These are phyloP conservation scores for Anthonomus grandis DNA, from an alignment of 1,140 invertebrate species.

Conservation along the genomic window DNA sequence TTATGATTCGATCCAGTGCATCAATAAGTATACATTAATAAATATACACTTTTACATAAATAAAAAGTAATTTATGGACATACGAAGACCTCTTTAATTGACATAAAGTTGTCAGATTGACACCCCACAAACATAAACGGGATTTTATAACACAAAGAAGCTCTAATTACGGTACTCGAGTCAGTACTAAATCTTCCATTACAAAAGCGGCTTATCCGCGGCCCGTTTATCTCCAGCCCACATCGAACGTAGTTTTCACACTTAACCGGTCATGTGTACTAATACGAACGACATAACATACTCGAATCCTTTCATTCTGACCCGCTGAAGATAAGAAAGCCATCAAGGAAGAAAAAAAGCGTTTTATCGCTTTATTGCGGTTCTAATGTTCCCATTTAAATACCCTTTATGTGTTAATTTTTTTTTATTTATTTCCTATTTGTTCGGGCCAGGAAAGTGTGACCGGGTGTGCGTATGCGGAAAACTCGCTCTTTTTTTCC, in stretches of 20 bases:
- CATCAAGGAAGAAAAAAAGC: slow-evolving; percentile 6
- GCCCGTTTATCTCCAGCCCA: background rate
- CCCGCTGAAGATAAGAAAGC: background rate
- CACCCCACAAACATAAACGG: too few species aligned
- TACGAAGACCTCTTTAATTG: too few species aligned
- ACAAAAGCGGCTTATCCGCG: background rate
- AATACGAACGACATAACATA: slow-evolving; percentile 2
- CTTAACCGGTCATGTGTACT: slow-evolving; percentile 12
- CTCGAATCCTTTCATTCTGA: slow-evolving; percentile 7
- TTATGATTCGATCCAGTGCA: too few species aligned
- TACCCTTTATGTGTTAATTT: slow-evolving; percentile 22
- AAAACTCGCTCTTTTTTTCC: too few species aligned
- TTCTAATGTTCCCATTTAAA: slow-evolving; percentile 6
- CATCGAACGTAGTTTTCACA: slow-evolving; percentile 17
- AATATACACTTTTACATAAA: too few species aligned
- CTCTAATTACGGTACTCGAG: too few species aligned
- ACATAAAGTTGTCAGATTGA: too few species aligned
- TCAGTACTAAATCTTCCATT: slow-evolving; percentile 4
- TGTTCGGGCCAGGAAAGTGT: slow-evolving; percentile 17
- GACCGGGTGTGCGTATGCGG: background rate
- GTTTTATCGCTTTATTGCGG: slow-evolving; percentile 21
- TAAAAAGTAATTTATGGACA: too few species aligned
- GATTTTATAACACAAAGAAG: too few species aligned
- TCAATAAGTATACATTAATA: too few species aligned
- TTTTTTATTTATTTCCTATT: slow-evolving; percentile 12